Percentiles rank a stretch among this genome's conserved stretches.
These are phyloP conservation scores for Eubasilissa regina DNA, from an alignment of 1,140 invertebrate species.

Conservation along the genomic window DNA sequence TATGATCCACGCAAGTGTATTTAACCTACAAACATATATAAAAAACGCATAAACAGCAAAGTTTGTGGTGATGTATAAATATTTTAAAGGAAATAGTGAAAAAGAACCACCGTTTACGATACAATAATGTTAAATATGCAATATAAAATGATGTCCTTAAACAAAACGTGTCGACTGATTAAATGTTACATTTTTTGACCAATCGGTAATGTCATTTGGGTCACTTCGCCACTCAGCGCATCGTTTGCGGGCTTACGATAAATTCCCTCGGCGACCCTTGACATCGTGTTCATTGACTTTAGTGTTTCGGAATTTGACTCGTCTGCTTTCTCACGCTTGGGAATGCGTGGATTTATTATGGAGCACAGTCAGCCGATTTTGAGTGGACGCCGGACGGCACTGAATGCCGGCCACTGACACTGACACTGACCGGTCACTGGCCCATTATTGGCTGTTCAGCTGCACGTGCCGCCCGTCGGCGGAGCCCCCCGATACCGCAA, in stretches of 20 bases:
- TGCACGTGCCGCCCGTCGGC: too few species aligned
- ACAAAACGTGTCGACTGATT: too few species aligned
- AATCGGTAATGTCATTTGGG: not conserved
- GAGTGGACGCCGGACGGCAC: constrained; percentile 12
- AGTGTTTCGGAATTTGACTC: constrained; percentile 45
- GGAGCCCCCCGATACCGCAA: too few species aligned
- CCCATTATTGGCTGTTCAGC: not conserved
- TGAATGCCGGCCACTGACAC: not conserved
- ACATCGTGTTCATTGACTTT: constrained; percentile 49
- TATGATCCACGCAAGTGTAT: too few species aligned
- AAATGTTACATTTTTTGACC: too few species aligned
- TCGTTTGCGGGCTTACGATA: constrained; percentile 18
- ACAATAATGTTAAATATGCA: too few species aligned
- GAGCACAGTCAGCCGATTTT: constrained; percentile 10
- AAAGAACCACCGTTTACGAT: not conserved
- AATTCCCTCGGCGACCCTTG: constrained; percentile 47
- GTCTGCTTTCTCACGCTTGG: constrained; percentile 42
- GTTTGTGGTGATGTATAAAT: constrained; percentile 9
- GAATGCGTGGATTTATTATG: constrained; percentile 30
- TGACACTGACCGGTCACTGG: not conserved
- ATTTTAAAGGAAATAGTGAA: not conserved
- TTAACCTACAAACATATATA: too few species aligned
- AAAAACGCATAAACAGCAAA: too few species aligned
- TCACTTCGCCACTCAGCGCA: constrained; percentile 1
- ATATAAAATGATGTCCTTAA: too few species aligned